Conservation (phyloP, 2,888 invertebrate species). For the Carcina quercana region DNA sequence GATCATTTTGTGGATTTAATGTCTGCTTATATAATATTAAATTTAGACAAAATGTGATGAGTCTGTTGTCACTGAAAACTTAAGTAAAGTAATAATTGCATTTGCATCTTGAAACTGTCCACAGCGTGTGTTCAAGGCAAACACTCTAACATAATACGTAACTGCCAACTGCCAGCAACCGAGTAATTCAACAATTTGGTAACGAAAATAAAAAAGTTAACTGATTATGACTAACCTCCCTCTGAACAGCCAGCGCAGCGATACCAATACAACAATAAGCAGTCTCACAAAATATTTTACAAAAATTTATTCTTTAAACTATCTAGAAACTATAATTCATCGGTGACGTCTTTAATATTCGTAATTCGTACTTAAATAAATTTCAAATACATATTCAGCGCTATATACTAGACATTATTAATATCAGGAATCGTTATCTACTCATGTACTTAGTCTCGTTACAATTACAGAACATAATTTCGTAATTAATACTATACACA, state of each 20-base stretch:
- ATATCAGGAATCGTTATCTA: conserved; percentile 73
- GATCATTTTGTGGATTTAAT: conserved; percentile 62
- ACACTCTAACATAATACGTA: too few species aligned
- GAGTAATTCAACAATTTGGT: conserved; percentile 71
- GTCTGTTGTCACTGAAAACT: too few species aligned
- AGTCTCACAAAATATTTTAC: conserved; percentile 74
- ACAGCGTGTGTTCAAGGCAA: too few species aligned
- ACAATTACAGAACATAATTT: conserved; percentile 70
- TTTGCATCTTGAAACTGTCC: too few species aligned
- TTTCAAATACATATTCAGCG: conserved; percentile 67
- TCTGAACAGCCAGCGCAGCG: conserved; percentile 64
- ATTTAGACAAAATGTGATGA: conserved; percentile 40
- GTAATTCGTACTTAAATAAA: conserved; percentile 61
- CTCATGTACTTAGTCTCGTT: conserved; percentile 70
- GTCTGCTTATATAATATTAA: conserved; percentile 44
- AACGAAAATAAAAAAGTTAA: conserved; percentile 70
- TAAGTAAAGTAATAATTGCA: too few species aligned
- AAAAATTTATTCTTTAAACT: conserved; percentile 66
- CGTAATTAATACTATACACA: conserved; percentile 74
- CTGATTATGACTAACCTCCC: conserved; percentile 59
- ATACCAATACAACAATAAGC: conserved; percentile 73
- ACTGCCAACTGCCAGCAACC: conserved; percentile 64
- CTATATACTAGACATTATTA: conserved; percentile 67
- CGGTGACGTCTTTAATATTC: conserved; percentile 63
- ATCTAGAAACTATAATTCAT: conserved; percentile 67